Base-by-base conservation (phyloP, 2,113 vertebrate genomes). In the Lasiurus borealis region DNA sequence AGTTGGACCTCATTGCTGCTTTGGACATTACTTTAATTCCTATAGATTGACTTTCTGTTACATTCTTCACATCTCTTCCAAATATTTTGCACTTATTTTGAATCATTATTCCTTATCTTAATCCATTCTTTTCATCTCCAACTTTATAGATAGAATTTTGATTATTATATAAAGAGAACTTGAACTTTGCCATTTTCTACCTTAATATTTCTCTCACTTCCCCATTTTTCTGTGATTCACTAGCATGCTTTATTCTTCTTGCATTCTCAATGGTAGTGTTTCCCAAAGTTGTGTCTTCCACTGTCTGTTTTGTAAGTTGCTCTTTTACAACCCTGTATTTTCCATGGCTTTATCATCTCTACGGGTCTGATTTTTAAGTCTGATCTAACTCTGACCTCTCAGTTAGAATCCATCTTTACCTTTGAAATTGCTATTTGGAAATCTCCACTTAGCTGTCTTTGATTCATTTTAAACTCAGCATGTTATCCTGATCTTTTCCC, bases 121-220 rank as follows among this genome's bases (percentile, higher is more conserved):
- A 6, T 62, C 46, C 34, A 85, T 46, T 64, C 3, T 64, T 3
- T 91, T 90, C 31, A 16, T 62, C 23, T 89, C 48, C 34, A 68
- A 73, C 19, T 69, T 80, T 36, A 12, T 68, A 34, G 46, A 44
- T 66, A 82, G 59, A 34, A 29, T 34, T 93, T 23, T 46, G 11
- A 21, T 91, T 86, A 82, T 84, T 52, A 46, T 76, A n/a, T 57
- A 66, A 44, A 36, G 13, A 31, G 14, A 73, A 76, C 40, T 40
- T 40, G 40, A 40, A 40, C 40, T 75, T 75, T 76, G 11, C 19
- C 64, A 5, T 66, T 85, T 25, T 44, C 21, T 18, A 25, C 6
- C 40, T 94, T 93, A 82, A 68, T 72, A 57, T 69, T 77, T 85
- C 44, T 59, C 84, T 93, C 59, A 15, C 23, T 59, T 87, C 92